These are phyloP conservation scores for Rotaria macrura DNA, from an alignment of 2,888 invertebrate species.

Conservation along the genomic window DNA sequence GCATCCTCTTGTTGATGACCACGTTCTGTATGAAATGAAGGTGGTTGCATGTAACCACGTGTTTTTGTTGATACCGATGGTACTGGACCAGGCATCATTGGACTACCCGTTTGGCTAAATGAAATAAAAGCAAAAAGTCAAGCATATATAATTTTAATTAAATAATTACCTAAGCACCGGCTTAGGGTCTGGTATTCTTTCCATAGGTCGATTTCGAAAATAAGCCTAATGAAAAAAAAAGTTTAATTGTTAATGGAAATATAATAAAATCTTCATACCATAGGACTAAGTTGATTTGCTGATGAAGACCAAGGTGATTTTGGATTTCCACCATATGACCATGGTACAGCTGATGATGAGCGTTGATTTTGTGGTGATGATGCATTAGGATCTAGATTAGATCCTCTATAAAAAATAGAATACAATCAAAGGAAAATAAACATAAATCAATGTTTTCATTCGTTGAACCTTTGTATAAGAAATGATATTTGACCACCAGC, in stretches of 20 bases:
- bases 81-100: constrained; percentile 27
- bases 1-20: background rate
- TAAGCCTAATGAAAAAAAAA: constrained; percentile 17
- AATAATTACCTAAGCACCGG: constrained; percentile 11
- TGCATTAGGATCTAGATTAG: background rate
- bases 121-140: too few relatives aligned
- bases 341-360: background rate
- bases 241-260: background rate
- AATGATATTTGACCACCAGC: constrained; percentile 46
- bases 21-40: background rate
- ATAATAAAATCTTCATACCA: background rate
- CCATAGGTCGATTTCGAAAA: constrained; percentile 30
- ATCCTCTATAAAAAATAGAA: background rate
- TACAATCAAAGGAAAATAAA: background rate
- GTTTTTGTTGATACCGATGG: constrained; percentile 3
- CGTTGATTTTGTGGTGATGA: background rate
- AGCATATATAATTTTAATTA: too few relatives aligned
- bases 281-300: background rate
- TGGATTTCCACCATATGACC: background rate
- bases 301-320: background rate
- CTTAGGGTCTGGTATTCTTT: constrained; percentile 31
- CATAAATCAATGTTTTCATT: background rate
- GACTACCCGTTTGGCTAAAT: constrained; percentile 30
- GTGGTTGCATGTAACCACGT: background rate
- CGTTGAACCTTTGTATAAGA: constrained; percentile 41